These are phyloP conservation scores for Stictocephala bisonia DNA, from an alignment of 2,888 invertebrate genomes.

Conservation along the genomic window DNA sequence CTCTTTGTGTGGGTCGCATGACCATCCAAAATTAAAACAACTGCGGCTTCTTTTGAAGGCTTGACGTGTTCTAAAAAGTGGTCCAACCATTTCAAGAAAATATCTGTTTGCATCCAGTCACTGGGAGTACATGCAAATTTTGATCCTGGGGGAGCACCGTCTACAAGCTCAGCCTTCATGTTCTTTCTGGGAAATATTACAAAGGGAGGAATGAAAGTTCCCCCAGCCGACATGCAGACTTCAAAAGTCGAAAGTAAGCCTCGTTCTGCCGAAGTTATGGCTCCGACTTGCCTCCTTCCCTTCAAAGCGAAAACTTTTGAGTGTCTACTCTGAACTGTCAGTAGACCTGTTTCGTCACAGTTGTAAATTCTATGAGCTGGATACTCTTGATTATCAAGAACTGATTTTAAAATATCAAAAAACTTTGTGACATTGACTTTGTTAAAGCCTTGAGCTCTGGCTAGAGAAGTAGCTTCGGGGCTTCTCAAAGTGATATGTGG, in stretches of 20 bases:
- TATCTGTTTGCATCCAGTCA: too few species aligned
- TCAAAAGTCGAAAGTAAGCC: not conserved
- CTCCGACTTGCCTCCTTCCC: conserved; percentile 61
- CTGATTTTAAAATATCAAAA: conserved; percentile 46
- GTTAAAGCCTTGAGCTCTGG: conserved; percentile 50
- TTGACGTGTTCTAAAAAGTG: too few species aligned
- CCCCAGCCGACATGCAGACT: not conserved
- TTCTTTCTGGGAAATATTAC: not conserved
- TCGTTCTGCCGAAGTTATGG: conserved; percentile 39
- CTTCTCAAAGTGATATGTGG: not conserved
- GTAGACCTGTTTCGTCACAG: conserved; percentile 62
- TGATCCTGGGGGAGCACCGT: conserved; percentile 13
- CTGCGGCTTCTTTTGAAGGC: too few species aligned
- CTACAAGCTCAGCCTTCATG: not conserved
- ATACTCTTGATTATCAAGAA: conserved; percentile 55
- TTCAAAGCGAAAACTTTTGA: conserved; percentile 58
- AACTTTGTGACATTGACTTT: conserved; percentile 46
- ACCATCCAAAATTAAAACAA: too few species aligned
- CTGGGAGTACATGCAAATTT: not conserved
- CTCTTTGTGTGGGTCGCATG: conserved; percentile 61
- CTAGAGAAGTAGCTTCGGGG: conserved; percentile 47
- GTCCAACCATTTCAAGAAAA: too few species aligned
- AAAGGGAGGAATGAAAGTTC: not conserved
- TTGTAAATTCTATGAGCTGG: conserved; percentile 60
- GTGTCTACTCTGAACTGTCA: conserved; percentile 59